Conservation (phyloP, 2,888 invertebrate species). For the Aleiodes alternator region DNA sequence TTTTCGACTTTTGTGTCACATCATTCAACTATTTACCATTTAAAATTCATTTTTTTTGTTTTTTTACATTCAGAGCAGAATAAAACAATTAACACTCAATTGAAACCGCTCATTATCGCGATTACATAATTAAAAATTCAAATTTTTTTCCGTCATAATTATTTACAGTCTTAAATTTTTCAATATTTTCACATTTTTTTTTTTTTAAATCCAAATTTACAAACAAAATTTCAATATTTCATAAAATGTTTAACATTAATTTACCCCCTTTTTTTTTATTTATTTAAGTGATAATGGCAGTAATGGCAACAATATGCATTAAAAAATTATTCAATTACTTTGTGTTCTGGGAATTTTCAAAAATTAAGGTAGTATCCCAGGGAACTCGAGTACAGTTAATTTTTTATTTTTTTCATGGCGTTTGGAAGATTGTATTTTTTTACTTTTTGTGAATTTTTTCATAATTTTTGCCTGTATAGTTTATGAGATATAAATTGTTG, state of each 20-base stretch:
- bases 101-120: conserved; percentile 44
- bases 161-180: conserved; percentile 25
- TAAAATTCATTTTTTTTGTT: not conserved
- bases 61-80: conserved; percentile 14
- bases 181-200: conserved; percentile 19
- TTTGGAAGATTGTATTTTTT: too few relatives aligned
- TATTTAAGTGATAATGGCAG: conserved; percentile 65
- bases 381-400: too few relatives aligned
- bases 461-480: too few relatives aligned
- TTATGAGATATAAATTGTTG: too few relatives aligned
- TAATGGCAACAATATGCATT: conserved; percentile 60
- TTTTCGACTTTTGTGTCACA: conserved; percentile 56
- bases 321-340: conserved; percentile 1
- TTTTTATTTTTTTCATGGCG: too few relatives aligned
- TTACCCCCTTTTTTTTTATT: conserved; percentile 40
- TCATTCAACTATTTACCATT: conserved; percentile 8
- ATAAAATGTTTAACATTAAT: conserved; percentile 43
- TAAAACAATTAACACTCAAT: conserved; percentile 48
- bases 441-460: too few relatives aligned
- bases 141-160: conserved; percentile 34
- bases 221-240: conserved; percentile 34
- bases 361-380: too few relatives aligned
- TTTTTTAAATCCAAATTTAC: conserved; percentile 7
- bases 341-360: too few relatives aligned
- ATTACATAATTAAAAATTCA: conserved; percentile 37